Base-by-base conservation (phyloP, 2,113 vertebrate genomes). In the Proterorhinus semilunaris region DNA sequence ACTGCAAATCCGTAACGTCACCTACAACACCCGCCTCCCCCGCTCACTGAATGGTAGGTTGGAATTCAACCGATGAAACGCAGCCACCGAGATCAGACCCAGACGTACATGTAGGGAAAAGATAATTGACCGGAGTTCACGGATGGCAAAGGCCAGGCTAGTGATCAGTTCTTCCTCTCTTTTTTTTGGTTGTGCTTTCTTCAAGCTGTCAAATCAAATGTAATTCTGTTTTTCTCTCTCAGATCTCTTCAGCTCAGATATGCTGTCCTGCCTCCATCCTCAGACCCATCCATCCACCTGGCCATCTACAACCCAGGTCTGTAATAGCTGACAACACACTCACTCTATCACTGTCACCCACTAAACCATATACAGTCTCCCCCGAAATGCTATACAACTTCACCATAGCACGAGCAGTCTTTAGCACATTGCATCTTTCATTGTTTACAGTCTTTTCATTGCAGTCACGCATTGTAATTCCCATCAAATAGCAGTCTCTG, bases 301-400 rank as follows among this genome's bases (percentile, higher is more conserved):
- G 10, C 68, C 63, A 76, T 62, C 6, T 42, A 61, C 58, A 61
- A 76, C 62, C 67, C 63, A 62, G 62, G 48, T 74, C 74, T 74
- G 69, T 75, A 69, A 52, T 47, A 61, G 63, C 6, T 43, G 9
- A 53, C 66, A 62, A 47, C 1, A 6, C 62, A 66, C 71, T 69
- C 72, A 53, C 65, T 85, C 76, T 59, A 79, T 85, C 81, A 80
- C 0, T 66, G 83, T 78, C 79, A 70, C 11, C 15, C 66, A 7
- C 10, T 49, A 6, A 10, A 65, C 51, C 65, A 44, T 59, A 48
- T 1, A 8, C 49, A 43, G 6, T 44, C 58, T 42, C 51, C 7
- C 57, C n/a, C 16, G 42, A 54, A 50, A 47, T 57, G 16, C 7
- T 5, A 16, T 1, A 21, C 49, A 73, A 15, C 12, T 4, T 12